These are phyloP conservation scores for Sinosuthora webbiana DNA, from an alignment of 2,113 vertebrate species.

Conservation along the genomic window DNA sequence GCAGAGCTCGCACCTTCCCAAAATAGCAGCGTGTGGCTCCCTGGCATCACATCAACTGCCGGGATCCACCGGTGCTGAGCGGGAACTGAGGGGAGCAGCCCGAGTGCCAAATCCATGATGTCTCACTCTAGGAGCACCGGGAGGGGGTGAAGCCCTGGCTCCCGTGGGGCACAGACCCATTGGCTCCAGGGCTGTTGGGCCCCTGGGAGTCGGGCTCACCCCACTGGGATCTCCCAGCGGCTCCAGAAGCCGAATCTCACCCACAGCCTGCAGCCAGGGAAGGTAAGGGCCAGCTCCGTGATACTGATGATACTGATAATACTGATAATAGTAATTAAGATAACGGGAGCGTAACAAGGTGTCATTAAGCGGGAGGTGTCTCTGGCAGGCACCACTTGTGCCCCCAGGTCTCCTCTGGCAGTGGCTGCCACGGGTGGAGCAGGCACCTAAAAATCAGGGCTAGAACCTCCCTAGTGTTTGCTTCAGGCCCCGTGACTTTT, in stretches of 20 bases:
- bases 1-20: slow-evolving; percentile 52
- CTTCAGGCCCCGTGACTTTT: not conserved
- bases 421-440: not conserved
- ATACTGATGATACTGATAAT: not conserved
- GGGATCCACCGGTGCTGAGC: not conserved
- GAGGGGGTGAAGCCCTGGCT: not conserved
- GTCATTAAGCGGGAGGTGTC: not conserved
- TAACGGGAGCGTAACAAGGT: not conserved
- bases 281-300: not conserved
- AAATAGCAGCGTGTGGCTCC: slow-evolving; percentile 64
- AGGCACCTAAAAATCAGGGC: not conserved
- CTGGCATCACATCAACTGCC: slow-evolving; percentile 47
- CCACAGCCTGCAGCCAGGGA: fast-evolving
- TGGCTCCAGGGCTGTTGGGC: not conserved
- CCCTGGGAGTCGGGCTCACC: fast-evolving
- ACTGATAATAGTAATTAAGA: not conserved
- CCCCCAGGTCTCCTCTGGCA: not conserved
- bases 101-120: fast-evolving
- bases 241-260: fast-evolving
- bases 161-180: fast-evolving
- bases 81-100: not conserved
- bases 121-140: not conserved
- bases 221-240: not conserved
- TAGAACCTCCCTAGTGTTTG: not conserved
- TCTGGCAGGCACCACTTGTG: not conserved